Conservation (phyloP, 64 coral and sea anemone species). For the Montipora efflorescens region DNA sequence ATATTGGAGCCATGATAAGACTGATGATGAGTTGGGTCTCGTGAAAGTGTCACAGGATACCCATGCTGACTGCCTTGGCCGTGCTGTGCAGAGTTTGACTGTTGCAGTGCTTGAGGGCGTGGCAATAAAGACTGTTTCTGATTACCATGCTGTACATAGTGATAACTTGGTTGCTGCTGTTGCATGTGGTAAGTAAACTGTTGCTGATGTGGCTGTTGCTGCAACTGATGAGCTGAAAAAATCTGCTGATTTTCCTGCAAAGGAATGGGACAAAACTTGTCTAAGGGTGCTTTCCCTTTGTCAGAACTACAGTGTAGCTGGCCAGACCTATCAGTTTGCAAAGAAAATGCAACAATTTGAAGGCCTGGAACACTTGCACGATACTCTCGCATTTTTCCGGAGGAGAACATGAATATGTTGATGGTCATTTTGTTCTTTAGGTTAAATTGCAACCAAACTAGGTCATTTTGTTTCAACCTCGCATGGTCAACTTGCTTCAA, state of each 20-base stretch:
- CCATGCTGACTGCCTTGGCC: conserved; percentile 53
- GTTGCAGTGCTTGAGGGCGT: background rate
- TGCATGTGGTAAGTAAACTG: conserved; percentile 34
- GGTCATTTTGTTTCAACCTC: too few relatives aligned
- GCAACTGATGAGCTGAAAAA: conserved; percentile 30
- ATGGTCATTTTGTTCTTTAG: too few relatives aligned
- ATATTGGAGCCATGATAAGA: conserved; percentile 29
- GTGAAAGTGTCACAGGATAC: conserved; percentile 14
- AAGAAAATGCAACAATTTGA: too few relatives aligned
- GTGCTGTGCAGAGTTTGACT: conserved; percentile 5
- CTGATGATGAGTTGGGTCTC: conserved; percentile 44
- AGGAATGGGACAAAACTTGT: background rate
- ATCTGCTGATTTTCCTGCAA: conserved; percentile 32
- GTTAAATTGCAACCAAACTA: too few relatives aligned
- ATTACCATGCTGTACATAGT: conserved; percentile 12
- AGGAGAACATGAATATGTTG: too few relatives aligned
- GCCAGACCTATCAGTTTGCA: too few relatives aligned
- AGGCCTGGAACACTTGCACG: too few relatives aligned
- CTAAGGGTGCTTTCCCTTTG: too few relatives aligned
- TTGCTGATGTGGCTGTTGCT: conserved; percentile 43
- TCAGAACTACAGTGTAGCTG: too few relatives aligned
- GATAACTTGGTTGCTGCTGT: conserved; percentile 49
- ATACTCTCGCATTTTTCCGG: too few relatives aligned
- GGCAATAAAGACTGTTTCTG: conserved; percentile 29
- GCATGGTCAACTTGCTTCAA: too few relatives aligned